These are phyloP conservation scores for Drosophila demipolita DNA, from an alignment of 2,888 invertebrate genomes.

Conservation along the genomic window DNA sequence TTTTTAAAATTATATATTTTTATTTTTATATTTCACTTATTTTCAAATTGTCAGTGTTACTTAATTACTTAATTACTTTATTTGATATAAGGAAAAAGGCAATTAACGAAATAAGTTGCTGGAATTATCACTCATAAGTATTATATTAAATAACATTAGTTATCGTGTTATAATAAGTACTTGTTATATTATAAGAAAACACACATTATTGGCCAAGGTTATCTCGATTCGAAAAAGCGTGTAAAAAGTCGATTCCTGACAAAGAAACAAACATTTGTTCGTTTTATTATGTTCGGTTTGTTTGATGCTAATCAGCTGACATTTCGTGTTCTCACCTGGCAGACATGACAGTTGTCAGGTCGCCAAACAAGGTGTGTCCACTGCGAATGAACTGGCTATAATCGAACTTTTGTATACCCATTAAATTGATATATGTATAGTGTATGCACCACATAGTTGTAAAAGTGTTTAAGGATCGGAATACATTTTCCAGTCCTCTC, in stretches of 20 bases:
- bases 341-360: slow-evolving; percentile 21
- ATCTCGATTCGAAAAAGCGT: background rate
- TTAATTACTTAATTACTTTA: background rate
- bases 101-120: background rate
- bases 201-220: background rate
- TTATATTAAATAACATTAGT: no score
- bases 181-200: background rate
- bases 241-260: background rate
- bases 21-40: background rate
- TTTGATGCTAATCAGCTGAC: slow-evolving; percentile 30
- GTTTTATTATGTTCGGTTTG: background rate
- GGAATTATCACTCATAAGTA: background rate
- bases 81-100: background rate
- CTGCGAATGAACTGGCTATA: background rate
- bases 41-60: background rate
- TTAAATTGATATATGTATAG: background rate
- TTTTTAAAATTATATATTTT: no score
- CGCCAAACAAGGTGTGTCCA: slow-evolving; percentile 5
- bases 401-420: slow-evolving; percentile 5
- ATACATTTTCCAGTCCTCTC: background rate
- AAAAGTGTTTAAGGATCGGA: slow-evolving; percentile 7
- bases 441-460: slow-evolving; percentile 2
- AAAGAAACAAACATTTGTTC: slow-evolving; percentile 8
- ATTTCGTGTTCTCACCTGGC: slow-evolving; percentile 22
- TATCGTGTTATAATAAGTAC: background rate